A percentile compares a stretch with the other conserved stretches of the same genome.
These are phyloP conservation scores for Varecia variegata DNA, from an alignment of 2,797 vertebrate species.

Conservation along the genomic window DNA sequence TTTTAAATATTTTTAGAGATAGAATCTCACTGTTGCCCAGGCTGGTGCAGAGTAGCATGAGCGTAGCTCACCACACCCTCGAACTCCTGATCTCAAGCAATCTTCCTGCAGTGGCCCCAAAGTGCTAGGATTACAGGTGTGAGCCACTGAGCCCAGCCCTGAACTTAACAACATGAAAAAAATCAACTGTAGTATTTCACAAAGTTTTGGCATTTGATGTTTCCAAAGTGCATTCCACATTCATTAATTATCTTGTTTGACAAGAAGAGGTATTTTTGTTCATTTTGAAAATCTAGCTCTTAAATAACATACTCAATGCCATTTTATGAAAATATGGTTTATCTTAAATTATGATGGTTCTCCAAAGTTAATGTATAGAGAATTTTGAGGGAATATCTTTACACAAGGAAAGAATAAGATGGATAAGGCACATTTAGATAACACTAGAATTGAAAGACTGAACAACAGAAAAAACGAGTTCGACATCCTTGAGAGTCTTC, in stretches of 20 bases:
- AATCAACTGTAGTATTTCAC: not conserved
- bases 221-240: not conserved
- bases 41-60: not conserved
- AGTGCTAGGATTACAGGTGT: not conserved
- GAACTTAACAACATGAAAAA: not conserved
- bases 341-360: not conserved
- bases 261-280: not conserved
- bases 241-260: not conserved
- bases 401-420: not conserved
- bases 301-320: not conserved
- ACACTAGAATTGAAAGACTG: conserved; percentile 25
- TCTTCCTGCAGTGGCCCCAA: too few relatives aligned
- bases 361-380: not conserved
- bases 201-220: not conserved
- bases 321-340: not conserved
- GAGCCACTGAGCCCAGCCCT: not conserved
- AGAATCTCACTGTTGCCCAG: not conserved
- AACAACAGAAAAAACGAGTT: conserved; percentile 45
- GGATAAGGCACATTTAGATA: conserved; percentile 5
- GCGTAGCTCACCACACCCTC: too few relatives aligned
- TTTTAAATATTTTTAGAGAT: not conserved
- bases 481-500: conserved; percentile 39
- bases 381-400: not conserved
- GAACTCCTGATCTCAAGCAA: not conserved
- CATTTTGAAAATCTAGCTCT: not conserved